These are phyloP conservation scores for Alfaro cultratus DNA, from an alignment of 2,797 vertebrate genomes.

Conservation along the genomic window DNA sequence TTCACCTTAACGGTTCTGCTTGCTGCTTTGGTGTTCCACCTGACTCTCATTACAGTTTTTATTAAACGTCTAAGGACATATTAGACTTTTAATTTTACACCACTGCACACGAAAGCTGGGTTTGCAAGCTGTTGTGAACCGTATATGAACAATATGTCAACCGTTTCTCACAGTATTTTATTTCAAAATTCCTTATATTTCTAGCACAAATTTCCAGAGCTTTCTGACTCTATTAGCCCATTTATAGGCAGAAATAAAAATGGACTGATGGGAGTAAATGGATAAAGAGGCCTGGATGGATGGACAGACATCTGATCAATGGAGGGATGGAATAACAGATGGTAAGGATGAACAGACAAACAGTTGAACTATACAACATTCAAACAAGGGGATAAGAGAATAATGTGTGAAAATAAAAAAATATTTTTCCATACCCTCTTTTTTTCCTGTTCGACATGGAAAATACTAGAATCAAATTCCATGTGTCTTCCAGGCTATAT, in stretches of 20 bases:
- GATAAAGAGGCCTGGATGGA: neutral
- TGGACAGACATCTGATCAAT: neutral
- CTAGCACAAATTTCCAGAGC: neutral
- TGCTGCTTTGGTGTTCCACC: conserved; percentile 49
- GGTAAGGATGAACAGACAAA: neutral
- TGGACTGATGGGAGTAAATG: too few relatives aligned
- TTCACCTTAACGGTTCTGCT: conserved; percentile 41
- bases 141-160: too few relatives aligned
- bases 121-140: conserved; percentile 20
- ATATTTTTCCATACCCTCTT: neutral
- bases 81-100: neutral
- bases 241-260: neutral
- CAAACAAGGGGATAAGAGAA: neutral
- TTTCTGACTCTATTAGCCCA: neutral
- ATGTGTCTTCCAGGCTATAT: neutral
- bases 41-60: conserved; percentile 34
- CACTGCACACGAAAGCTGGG: conserved; percentile 15
- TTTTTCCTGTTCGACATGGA: too few relatives aligned
- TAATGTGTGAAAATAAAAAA: neutral
- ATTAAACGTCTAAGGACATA: neutral
- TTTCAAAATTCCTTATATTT: neutral
- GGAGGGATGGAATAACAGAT: neutral
- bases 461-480: neutral
- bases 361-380: neutral
- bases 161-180: neutral